A percentile compares a stretch with the other conserved stretches of the same genome.
These are phyloP conservation scores for Pelochelys cantorii DNA, from an alignment of 2,797 vertebrate species.

Conservation along the genomic window DNA sequence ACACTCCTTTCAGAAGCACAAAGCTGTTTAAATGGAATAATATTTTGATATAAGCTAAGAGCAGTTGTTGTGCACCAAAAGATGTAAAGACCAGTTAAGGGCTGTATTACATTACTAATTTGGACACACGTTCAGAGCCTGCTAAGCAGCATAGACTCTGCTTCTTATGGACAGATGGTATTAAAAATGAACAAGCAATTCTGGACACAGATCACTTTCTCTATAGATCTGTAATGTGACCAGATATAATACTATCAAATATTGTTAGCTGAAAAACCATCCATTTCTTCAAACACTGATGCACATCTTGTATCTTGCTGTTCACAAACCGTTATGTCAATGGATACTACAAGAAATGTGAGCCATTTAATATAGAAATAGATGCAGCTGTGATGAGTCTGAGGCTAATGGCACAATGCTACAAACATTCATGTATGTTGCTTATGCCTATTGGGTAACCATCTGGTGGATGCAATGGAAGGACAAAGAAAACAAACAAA, in stretches of 20 bases:
- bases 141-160: background rate
- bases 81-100: background rate
- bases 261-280: background rate
- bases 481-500: conserved; percentile 7
- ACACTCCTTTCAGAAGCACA: background rate
- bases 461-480: background rate
- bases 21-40: background rate
- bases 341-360: background rate
- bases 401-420: background rate
- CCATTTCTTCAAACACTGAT: background rate
- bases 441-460: background rate
- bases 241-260: background rate
- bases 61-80: background rate
- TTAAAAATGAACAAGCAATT: background rate
- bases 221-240: background rate
- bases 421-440: background rate
- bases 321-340: background rate
- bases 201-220: accelerated
- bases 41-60: background rate
- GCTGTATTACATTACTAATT: background rate
- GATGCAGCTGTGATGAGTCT: background rate
- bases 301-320: background rate
- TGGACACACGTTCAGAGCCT: background rate
- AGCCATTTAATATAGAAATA: background rate
- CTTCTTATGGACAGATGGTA: background rate